Evolutionary conservation across 2,888 invertebrate species (phyloP).

Genomic region (Noctua pronuba): DNA sequence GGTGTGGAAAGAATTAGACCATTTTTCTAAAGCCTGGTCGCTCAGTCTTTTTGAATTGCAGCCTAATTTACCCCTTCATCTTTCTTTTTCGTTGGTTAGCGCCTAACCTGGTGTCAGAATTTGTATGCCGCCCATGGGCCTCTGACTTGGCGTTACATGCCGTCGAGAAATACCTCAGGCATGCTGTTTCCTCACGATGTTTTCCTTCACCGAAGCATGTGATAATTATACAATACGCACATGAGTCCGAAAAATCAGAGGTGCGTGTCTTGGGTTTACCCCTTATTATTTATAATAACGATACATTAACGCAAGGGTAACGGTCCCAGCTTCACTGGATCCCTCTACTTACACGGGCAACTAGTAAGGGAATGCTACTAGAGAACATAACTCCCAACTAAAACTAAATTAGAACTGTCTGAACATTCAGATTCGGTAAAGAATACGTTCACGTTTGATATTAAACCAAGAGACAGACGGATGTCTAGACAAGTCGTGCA

Average conservation of each 20-base stretch:
- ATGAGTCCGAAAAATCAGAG: no score
- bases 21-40: neutral
- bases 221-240: no score
- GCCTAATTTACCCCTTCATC: neutral
- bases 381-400: neutral
- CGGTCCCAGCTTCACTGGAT: neutral
- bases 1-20: neutral
- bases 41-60: neutral
- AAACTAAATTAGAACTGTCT: neutral
- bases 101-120: no score
- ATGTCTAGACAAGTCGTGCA: conserved; percentile 6
- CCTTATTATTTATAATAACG: neutral
- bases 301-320: neutral
- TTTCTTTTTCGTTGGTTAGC: no score
- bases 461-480: conserved; percentile 7
- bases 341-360: neutral
- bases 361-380: neutral
- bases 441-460: neutral
- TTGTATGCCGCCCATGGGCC: no score
- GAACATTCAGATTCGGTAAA: neutral
- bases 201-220: no score
- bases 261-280: no score
- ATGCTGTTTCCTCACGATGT: no score
- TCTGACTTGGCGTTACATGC: no score
- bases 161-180: no score